Base-by-base conservation (phyloP, 1,140 invertebrate species). In the Cephus cinctus region DNA sequence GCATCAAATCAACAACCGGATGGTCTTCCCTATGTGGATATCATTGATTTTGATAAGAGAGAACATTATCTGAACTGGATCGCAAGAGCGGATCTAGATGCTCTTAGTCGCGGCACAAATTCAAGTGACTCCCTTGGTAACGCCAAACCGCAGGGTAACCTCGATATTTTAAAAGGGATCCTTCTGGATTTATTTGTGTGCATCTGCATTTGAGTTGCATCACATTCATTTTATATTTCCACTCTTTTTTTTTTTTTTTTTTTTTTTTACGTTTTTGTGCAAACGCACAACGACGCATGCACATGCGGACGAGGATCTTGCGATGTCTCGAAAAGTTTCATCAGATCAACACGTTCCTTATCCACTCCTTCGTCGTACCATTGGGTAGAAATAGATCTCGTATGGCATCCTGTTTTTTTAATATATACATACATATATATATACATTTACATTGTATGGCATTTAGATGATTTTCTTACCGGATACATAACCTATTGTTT, bases 111-210 rank as follows among this genome's bases (percentile, higher is more conserved):
- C 12, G 47, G 52, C 5, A 57, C 49, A 2, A 71, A 65, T 46
- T 59, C 59, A 0, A 65, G 56, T 22, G 60, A 61, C 19, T 63
- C 64, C 9, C 40, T 64, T 2, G 40, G 43, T 12, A 55, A 57
- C 14, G 53, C 46, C 2, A 73, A 74, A 50, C 59, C 60, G 8
- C 60, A 71, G 11, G 66, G 67, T n/a, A 74, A 67, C 22, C 36
- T 71, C 2, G 65, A 69, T 21, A 67, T 66, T 32, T 40, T 72
- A 5, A 75, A 69, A 43, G 63, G 68, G 12, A 67, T 75, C 18
- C 56, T 75, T 0, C 48, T 76, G n/a, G 71, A 76, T 53, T 55
- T 74, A 9, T 74, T 75, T 25, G 61, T 73, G 20, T 73, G 72
- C 39, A 69, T 73, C 46, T 75, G 72, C 40, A 65, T 73, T 54